Evolutionary conservation across 1,140 invertebrate species (phyloP).

Genomic region (Heliothis subflexa): DNA sequence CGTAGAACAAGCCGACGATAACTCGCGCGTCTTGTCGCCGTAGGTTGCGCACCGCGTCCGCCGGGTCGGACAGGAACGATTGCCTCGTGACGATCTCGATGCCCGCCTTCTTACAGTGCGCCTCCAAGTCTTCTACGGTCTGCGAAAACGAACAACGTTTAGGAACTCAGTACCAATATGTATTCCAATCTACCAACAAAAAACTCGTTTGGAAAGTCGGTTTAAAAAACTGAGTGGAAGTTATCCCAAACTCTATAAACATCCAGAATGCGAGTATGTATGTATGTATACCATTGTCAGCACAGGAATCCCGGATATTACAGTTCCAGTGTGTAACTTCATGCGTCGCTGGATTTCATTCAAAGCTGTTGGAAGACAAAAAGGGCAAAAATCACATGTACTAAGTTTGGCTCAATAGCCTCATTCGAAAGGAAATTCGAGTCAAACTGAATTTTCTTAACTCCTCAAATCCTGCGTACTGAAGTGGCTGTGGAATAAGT

Average conservation of each 20-base stretch:
- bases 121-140: conserved; percentile 99
- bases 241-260: too few species aligned
- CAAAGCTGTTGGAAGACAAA: conserved; percentile 14
- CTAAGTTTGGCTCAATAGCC: conserved; percentile 4
- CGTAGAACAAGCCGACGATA: conserved; percentile 99
- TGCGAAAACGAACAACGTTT: conserved; percentile 72
- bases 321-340: conserved; percentile 13
- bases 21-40: conserved; percentile 97
- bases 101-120: conserved; percentile 95
- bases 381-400: conserved; percentile 36
- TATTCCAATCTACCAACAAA: background rate
- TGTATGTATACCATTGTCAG: background rate
- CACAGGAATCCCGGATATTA: conserved; percentile 9
- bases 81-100: conserved; percentile 98
- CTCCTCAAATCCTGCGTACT: conserved; percentile 36
- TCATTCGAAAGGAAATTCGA: conserved; percentile 39
- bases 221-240: background rate
- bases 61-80: conserved; percentile 98
- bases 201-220: background rate
- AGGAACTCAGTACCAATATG: background rate
- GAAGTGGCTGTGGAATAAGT: conserved; percentile 36
- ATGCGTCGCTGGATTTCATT: background rate
- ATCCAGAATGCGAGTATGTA: too few species aligned
- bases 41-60: conserved; percentile 97
- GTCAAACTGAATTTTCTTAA: conserved; percentile 36